Percentiles rank a stretch among this genome's conserved stretches.
These are phyloP conservation scores for Dendronephthya gigantea DNA, from an alignment of 64 coral and sea anemone species.

Conservation along the genomic window DNA sequence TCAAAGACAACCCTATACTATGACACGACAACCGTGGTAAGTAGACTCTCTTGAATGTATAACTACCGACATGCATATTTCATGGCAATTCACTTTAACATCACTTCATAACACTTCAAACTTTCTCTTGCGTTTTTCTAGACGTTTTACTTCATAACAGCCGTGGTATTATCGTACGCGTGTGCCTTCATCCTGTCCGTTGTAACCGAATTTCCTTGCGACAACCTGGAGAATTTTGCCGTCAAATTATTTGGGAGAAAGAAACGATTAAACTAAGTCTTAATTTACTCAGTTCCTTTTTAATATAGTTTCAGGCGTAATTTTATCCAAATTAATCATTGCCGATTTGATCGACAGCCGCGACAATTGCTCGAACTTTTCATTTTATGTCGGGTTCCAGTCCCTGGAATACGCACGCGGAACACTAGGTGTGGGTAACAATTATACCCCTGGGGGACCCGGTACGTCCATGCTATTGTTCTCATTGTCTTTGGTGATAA, in stretches of 20 bases:
- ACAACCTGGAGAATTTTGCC: conserved; percentile 23
- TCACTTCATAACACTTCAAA: background rate
- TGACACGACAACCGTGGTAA: conserved; percentile 1
- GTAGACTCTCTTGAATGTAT: background rate
- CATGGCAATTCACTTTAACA: background rate
- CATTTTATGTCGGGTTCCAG: no score
- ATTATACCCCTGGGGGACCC: no score
- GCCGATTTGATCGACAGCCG: no score
- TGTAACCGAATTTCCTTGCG: conserved; percentile 22
- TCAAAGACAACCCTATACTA: conserved; percentile 7
- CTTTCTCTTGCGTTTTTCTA: background rate
- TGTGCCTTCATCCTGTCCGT: conserved; percentile 27
- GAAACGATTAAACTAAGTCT: background rate
- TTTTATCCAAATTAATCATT: background rate
- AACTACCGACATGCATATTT: background rate
- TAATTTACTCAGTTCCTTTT: background rate
- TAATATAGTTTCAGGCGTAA: background rate
- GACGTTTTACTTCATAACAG: conserved; percentile 25
- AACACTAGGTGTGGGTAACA: no score
- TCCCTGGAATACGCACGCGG: no score
- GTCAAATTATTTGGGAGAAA: background rate
- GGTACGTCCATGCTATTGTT: no score
- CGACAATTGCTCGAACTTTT: no score
- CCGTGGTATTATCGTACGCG: conserved; percentile 22
- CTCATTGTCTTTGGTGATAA: no score